Evolutionary conservation across 2,888 invertebrate species (phyloP), one percentile per base, ranked within the genome.

Genomic region (Drosophila melanocephala): DNA sequence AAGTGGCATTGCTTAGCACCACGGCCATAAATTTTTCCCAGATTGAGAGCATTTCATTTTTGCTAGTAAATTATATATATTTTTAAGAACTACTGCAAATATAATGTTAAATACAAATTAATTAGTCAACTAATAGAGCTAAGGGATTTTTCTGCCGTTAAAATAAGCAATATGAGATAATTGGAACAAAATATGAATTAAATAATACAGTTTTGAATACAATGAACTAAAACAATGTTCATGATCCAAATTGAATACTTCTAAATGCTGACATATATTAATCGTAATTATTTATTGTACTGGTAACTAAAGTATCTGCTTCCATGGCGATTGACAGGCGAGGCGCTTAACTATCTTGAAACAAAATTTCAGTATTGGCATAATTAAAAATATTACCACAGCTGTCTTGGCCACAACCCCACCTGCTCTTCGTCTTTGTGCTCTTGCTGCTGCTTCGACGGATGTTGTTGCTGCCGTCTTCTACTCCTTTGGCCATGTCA

Each of bases 401-500:
- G 75, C 56, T 72, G 35, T 62, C 63, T 60, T 65, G 63, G 64
- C 37, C 64, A 55, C 44, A 22, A 3, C 22, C 55, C 50, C 50
- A 39, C 19, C 53, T 14, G 5, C 22, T 14, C 19, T 35, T 44
- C 22, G 26, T 6, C 5, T 22, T 22, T 33, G 26, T 59, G 39
- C 26, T n/a, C 3, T n/a, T 51, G 26, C 26, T 16, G 28, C 53
- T 59, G 50, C 16, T 55, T 22, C 12, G 32, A 19, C 30, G 19
- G 30, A 19, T 52, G 22, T 16, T 32, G 42, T 42, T 26, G 39
- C 16, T 22, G 22, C 16, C 16, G 3, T 26, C n/a, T 19, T 32
- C 12, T 32, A 55, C 30, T 83, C 55, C 72, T 72, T 75, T 66
- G 68, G 81, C 61, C 79, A 77, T 81, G 88, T 86, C 84, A 88